phyloP scores from a whole-genome alignment of 2,113 vertebrate genomes.

The Corythoichthys haematopterus region DNA sequence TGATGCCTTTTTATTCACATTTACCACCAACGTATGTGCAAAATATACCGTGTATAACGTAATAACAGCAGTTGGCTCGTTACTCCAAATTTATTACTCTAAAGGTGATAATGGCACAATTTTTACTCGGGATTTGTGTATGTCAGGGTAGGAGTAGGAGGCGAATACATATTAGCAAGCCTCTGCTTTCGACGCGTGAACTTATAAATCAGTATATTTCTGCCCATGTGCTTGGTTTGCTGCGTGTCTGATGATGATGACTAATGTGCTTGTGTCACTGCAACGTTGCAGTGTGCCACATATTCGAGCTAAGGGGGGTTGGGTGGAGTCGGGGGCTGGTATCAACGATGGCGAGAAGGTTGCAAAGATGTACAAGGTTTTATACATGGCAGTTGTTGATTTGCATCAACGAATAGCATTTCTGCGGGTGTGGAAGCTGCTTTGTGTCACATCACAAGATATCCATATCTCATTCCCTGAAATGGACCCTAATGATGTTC shows the following conservation, averaged over 20 bases:
- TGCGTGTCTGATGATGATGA: slow-evolving; percentile 61
- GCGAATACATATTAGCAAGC: slow-evolving; percentile 26
- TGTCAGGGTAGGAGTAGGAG: background rate
- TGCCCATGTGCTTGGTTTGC: slow-evolving; percentile 47
- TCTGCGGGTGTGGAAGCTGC: background rate
- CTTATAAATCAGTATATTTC: slow-evolving; percentile 17
- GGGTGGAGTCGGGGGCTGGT: background rate
- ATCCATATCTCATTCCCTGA: slow-evolving; percentile 24
- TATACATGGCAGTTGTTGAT: background rate
- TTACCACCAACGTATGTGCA: slow-evolving; percentile 2
- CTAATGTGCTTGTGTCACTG: slow-evolving; percentile 62
- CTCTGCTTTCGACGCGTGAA: slow-evolving; percentile 39
- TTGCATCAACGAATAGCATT: background rate
- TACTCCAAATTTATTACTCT: slow-evolving; percentile 25
- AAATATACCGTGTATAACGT: slow-evolving; percentile 1
- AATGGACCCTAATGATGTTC: slow-evolving; percentile 33
- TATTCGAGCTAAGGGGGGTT: slow-evolving; percentile 23
- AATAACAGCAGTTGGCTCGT: slow-evolving; percentile 20
- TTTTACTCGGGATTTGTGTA: slow-evolving; percentile 27
- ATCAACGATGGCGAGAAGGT: slow-evolving; percentile 10
- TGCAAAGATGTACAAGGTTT: slow-evolving; percentile 1
- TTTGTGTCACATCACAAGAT: background rate
- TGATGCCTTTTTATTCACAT: slow-evolving; percentile 7
- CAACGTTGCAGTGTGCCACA: slow-evolving; percentile 50
- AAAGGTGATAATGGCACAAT: slow-evolving; percentile 37